Conservation (phyloP, 1,140 invertebrate species). For the Drosophila takahashii region DNA sequence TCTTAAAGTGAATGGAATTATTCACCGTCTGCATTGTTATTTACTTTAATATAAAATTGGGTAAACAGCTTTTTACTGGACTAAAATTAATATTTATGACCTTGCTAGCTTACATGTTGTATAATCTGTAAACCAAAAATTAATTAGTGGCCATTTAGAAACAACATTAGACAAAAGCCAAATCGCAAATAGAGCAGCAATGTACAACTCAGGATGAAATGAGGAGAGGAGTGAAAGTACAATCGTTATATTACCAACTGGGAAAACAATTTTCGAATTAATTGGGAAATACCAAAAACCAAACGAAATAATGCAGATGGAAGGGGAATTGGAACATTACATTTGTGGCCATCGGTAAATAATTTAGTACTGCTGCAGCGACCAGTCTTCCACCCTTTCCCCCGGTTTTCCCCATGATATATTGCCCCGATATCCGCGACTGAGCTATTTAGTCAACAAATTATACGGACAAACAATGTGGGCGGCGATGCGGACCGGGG, state of each 20-base stretch:
- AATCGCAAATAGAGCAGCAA: constrained; percentile 4
- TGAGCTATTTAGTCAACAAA: constrained; percentile 45
- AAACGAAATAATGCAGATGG: neutral
- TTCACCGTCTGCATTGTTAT: neutral
- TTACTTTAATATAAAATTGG: neutral
- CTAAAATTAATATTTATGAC: neutral
- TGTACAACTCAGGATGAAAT: neutral
- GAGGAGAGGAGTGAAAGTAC: too few species aligned
- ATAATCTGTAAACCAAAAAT: constrained; percentile 3
- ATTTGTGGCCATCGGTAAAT: constrained; percentile 51
- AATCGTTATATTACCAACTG: neutral
- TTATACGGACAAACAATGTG: constrained; percentile 32
- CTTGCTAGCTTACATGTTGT: neutral
- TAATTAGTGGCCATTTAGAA: constrained; percentile 34
- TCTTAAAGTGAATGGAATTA: neutral
- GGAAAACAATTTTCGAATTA: constrained; percentile 36
- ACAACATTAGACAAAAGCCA: constrained; percentile 31
- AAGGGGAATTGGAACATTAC: constrained; percentile 18
- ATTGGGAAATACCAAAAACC: constrained; percentile 23
- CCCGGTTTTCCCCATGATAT: constrained; percentile 11
- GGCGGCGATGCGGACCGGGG: constrained; percentile 1
- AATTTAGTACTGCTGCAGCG: constrained; percentile 37
- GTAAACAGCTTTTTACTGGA: neutral
- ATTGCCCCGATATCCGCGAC: constrained; percentile 19
- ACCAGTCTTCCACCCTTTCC: constrained; percentile 13